Evolutionary conservation across 2,797 vertebrate genomes (phyloP).

Genomic region (Acipenser ruthenus): DNA sequence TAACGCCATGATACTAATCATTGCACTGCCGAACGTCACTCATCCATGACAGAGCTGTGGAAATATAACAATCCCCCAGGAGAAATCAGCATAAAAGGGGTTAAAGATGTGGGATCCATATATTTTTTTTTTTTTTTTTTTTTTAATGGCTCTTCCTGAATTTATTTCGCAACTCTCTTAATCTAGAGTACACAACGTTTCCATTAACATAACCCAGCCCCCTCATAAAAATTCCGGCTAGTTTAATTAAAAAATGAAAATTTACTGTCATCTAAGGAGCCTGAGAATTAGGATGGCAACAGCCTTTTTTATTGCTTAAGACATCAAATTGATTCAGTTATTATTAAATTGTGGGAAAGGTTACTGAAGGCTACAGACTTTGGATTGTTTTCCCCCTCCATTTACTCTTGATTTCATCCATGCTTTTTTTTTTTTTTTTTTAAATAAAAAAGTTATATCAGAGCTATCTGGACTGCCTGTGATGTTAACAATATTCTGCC

Average conservation of each 20-base stretch:
- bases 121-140: conserved; percentile 63
- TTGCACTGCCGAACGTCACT: conserved; percentile 51
- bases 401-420: conserved; percentile 25
- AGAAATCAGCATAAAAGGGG: conserved; percentile 90
- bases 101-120: conserved; percentile 81
- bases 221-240: conserved; percentile 99
- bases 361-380: conserved; percentile 69
- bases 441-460: no score
- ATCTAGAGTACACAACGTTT: conserved; percentile 99
- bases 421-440: no score
- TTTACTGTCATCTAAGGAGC: conserved; percentile 99
- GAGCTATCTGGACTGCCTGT: no score
- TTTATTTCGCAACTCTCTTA: conserved; percentile 99
- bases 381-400: conserved; percentile 55
- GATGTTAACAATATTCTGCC: no score
- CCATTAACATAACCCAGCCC: conserved; percentile 99
- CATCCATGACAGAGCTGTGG: conserved; percentile 55
- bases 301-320: conserved; percentile 99
- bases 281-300: conserved; percentile 97
- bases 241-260: conserved; percentile 99
- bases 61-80: conserved; percentile 56
- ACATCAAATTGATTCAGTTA: conserved; percentile 97
- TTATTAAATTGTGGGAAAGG: conserved; percentile 78
- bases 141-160: conserved; percentile 91
- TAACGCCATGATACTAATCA: conserved; percentile 62